phyloP scores from a whole-genome alignment of 2,888 invertebrate species.

The Brachynemurus nebulosus region DNA sequence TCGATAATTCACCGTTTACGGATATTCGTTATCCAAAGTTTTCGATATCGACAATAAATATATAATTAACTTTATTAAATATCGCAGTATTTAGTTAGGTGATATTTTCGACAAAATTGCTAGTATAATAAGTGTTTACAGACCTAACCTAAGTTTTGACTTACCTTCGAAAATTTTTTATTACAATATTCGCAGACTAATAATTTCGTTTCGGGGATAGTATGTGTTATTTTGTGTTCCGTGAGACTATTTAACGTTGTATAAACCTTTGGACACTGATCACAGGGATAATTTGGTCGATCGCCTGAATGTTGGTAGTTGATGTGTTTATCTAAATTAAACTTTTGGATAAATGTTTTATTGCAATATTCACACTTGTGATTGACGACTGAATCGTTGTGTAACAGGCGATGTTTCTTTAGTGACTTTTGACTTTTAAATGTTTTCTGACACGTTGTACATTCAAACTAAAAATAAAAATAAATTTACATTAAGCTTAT shows the following conservation, averaged over 20 bases:
- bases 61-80: no score
- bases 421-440: conserved; percentile 18
- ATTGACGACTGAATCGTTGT: conserved; percentile 3
- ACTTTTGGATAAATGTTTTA: conserved; percentile 16
- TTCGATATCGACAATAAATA: no score
- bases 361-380: conserved; percentile 19
- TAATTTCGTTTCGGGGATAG: not conserved
- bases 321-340: conserved; percentile 19
- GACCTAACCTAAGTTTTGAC: not conserved
- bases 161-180: conserved; percentile 11
- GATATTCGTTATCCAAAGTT: no score
- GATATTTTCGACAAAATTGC: no score
- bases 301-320: conserved; percentile 19
- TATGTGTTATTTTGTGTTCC: not conserved
- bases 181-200: conserved; percentile 7
- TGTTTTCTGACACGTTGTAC: conserved; percentile 17
- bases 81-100: no score
- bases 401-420: conserved; percentile 9
- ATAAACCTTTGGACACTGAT: conserved; percentile 8
- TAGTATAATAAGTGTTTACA: no score
- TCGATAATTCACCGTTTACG: no score
- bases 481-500: not conserved
- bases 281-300: conserved; percentile 10
- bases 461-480: conserved; percentile 6
- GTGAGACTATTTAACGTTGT: not conserved